Conservation (phyloP, 2,113 vertebrate genomes). For the Paraplagusia blochii region DNA sequence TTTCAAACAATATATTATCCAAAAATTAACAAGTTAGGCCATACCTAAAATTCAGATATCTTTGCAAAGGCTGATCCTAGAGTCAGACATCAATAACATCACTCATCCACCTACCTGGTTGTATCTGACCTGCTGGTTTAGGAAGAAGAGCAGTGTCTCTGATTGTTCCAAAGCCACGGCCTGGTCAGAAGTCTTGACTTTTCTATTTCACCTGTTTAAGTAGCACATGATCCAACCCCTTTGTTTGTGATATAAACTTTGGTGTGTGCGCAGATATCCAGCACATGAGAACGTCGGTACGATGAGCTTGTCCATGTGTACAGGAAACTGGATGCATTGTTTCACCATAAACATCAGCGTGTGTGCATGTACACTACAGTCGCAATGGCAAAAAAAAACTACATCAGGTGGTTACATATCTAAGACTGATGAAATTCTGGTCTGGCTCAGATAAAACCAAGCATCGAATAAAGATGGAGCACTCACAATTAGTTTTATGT, state of each 20-base stretch:
- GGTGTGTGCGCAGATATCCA: constrained; percentile 1
- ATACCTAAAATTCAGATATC: background rate
- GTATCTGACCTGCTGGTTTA: constrained; percentile 52
- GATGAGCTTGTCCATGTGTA: background rate
- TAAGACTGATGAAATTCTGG: no score
- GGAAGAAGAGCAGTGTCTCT: constrained; percentile 18
- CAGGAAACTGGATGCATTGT: constrained; percentile 18
- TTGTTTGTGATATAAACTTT: constrained; percentile 62
- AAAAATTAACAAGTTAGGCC: no score
- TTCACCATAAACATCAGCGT: constrained; percentile 54
- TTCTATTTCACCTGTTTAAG: constrained; percentile 46
- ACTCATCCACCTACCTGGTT: constrained; percentile 8
- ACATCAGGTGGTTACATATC: no score
- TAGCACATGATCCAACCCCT: constrained; percentile 57
- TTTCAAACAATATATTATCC: no score
- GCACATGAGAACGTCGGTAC: constrained; percentile 3
- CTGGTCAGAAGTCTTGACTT: constrained; percentile 36
- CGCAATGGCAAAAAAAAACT: background rate
- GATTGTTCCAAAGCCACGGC: constrained; percentile 21
- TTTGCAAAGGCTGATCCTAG: constrained; percentile 7
- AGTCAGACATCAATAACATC: background rate
- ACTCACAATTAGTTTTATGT: no score
- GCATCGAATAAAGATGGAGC: no score
- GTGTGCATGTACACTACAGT: background rate
- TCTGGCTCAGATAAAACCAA: no score